These are phyloP conservation scores for Camelus dromedarius DNA, from an alignment of 2,113 vertebrate species.

Conservation along the genomic window DNA sequence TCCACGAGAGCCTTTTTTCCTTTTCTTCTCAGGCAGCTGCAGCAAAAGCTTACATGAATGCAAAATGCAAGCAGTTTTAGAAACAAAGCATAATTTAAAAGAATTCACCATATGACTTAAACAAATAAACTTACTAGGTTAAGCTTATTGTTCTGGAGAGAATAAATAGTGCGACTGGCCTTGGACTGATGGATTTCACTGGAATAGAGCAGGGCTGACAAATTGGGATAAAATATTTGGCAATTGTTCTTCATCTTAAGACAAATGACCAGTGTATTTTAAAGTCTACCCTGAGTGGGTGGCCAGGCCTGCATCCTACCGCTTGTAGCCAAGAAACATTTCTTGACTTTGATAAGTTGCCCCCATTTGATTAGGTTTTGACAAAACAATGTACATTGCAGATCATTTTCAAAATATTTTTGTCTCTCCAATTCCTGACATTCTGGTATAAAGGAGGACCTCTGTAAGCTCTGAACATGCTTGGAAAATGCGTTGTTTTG, in stretches of 20 bases:
- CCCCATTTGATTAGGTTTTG: constrained; percentile 44
- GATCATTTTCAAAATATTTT: constrained; percentile 65
- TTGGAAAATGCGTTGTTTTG: constrained; percentile 57
- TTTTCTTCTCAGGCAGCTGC: constrained; percentile 75
- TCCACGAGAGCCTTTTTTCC: constrained; percentile 43
- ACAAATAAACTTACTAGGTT: constrained; percentile 70
- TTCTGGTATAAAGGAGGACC: constrained; percentile 37
- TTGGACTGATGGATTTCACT: constrained; percentile 65
- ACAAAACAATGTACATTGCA: constrained; percentile 20
- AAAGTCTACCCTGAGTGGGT: constrained; percentile 35
- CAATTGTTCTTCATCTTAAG: constrained; percentile 65
- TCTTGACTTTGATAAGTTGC: constrained; percentile 59
- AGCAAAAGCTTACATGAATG: constrained; percentile 68
- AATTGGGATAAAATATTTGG: constrained; percentile 76
- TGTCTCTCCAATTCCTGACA: constrained; percentile 40
- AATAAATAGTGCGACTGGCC: constrained; percentile 39
- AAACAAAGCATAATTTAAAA: constrained; percentile 69
- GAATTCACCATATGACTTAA: constrained; percentile 72
- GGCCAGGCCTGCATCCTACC: constrained; percentile 39
- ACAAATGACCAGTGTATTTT: constrained; percentile 70
- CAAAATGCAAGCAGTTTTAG: constrained; percentile 45
- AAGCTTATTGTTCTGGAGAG: constrained; percentile 73
- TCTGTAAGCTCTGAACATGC: not conserved
- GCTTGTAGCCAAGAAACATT: constrained; percentile 1
- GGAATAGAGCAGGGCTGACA: constrained; percentile 59